Percentiles rank a stretch among this genome's conserved stretches.
phyloP scores from a whole-genome alignment of 1,140 invertebrate species.

The Bombus impatiens region DNA sequence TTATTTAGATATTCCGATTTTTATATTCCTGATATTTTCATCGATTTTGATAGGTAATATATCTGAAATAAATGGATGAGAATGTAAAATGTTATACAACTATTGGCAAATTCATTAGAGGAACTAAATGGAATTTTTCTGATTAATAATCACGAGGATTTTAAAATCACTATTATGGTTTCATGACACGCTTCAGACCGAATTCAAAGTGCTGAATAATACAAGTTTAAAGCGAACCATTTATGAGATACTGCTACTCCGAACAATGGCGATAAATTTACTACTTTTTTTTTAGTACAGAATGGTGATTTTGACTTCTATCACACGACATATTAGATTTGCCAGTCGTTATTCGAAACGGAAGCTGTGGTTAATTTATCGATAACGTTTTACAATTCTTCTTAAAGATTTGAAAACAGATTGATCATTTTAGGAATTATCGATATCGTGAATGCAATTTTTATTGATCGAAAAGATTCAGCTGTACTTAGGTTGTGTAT shows the following conservation, averaged over 20 bases:
- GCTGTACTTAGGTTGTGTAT: no score
- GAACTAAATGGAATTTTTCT: neutral
- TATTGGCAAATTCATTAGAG: neutral
- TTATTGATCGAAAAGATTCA: neutral
- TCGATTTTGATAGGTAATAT: no score
- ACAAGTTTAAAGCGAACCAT: neutral
- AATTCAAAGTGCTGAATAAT: neutral
- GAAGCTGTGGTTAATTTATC: neutral
- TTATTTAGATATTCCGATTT: no score
- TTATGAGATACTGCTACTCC: neutral
- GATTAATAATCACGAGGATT: neutral
- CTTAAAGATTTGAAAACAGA: neutral
- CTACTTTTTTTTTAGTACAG: neutral
- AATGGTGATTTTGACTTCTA: neutral
- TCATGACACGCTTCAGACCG: neutral
- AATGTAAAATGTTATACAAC: neutral
- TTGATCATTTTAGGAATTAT: neutral
- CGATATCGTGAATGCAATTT: neutral
- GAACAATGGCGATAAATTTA: neutral
- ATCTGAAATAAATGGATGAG: no score
- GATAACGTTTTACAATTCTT: neutral
- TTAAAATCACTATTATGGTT: neutral
- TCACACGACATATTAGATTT: neutral
- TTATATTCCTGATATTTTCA: no score
- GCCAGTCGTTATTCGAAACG: neutral